These are phyloP conservation scores for Characodon lateralis DNA, from an alignment of 2,797 vertebrate species.

Conservation along the genomic window DNA sequence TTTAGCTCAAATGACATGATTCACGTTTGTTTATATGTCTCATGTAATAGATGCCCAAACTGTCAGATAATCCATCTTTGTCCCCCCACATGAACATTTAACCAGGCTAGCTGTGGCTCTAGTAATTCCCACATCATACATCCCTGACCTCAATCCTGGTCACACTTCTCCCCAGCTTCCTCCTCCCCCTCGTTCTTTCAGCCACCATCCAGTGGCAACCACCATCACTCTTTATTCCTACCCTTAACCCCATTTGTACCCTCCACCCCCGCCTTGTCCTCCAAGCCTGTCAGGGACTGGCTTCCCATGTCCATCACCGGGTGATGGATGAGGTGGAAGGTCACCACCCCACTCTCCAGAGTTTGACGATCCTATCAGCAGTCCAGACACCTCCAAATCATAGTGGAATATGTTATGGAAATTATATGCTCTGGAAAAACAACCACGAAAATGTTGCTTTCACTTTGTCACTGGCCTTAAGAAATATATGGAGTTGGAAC, in stretches of 20 bases:
- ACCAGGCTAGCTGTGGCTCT: constrained; percentile 38
- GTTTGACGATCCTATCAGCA: constrained; percentile 80
- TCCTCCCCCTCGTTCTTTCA: constrained; percentile 28
- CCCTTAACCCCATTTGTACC: constrained; percentile 73
- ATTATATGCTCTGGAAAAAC: constrained; percentile 62
- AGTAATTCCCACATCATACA: constrained; percentile 62
- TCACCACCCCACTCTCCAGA: constrained; percentile 79
- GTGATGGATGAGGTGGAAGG: constrained; percentile 88
- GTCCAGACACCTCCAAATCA: constrained; percentile 75
- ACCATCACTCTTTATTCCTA: constrained; percentile 47
- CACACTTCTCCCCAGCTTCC: constrained; percentile 30
- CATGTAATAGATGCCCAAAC: constrained; percentile 32
- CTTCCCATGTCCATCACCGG: constrained; percentile 84
- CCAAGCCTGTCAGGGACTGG: constrained; percentile 78
- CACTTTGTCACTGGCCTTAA: constrained; percentile 6
- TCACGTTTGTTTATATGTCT: constrained; percentile 23
- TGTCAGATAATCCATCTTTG: constrained; percentile 60
- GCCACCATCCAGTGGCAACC: constrained; percentile 42
- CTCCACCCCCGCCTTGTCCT: constrained; percentile 50
- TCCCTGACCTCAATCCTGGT: constrained; percentile 70
- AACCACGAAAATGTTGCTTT: constrained; percentile 10
- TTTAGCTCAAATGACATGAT: constrained; percentile 2
- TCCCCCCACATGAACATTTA: constrained; percentile 52
- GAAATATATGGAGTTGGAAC: not conserved
- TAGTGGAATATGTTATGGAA: constrained; percentile 45